phyloP scores from a whole-genome alignment of 2,888 invertebrate genomes.

The Amblyjoppa fuscipennis region DNA sequence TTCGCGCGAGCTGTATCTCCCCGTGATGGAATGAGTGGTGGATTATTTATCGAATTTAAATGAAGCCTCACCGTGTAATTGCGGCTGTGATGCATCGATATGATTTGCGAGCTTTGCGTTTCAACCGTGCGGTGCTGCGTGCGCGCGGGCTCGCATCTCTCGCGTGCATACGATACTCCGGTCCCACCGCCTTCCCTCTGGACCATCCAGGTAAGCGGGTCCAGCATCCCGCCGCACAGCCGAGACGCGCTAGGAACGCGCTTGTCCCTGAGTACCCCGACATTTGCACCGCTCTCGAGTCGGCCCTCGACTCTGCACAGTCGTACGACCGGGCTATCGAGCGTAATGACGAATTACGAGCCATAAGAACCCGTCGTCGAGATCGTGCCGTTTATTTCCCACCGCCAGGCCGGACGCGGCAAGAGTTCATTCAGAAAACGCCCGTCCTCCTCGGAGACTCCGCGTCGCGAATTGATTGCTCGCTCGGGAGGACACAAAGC shows the following conservation, averaged over 20 bases:
- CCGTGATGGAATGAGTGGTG: slow-evolving; percentile 80
- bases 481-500: not conserved
- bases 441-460: not conserved
- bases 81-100: slow-evolving; percentile 82
- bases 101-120: slow-evolving; percentile 82
- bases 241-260: slow-evolving; percentile 16
- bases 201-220: slow-evolving; percentile 1
- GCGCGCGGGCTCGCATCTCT: slow-evolving; percentile 40
- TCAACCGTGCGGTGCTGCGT: slow-evolving; percentile 60
- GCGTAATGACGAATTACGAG: slow-evolving; percentile 69
- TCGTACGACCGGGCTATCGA: slow-evolving; percentile 59
- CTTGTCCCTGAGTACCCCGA: slow-evolving; percentile 41
- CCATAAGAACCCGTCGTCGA: slow-evolving; percentile 56
- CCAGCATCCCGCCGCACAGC: slow-evolving; percentile 15
- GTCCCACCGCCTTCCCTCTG: not conserved
- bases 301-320: slow-evolving; percentile 31
- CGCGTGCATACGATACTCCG: slow-evolving; percentile 32
- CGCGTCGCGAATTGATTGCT: slow-evolving; percentile 22
- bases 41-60: slow-evolving; percentile 84
- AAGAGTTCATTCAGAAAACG: slow-evolving; percentile 56
- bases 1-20: slow-evolving; percentile 74
- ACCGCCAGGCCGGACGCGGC: not conserved
- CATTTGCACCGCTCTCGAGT: slow-evolving; percentile 7
- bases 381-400: slow-evolving; percentile 47
- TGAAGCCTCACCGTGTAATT: slow-evolving; percentile 84